Base-by-base conservation (phyloP, 2,888 invertebrate species). In the Philaethria dido region DNA sequence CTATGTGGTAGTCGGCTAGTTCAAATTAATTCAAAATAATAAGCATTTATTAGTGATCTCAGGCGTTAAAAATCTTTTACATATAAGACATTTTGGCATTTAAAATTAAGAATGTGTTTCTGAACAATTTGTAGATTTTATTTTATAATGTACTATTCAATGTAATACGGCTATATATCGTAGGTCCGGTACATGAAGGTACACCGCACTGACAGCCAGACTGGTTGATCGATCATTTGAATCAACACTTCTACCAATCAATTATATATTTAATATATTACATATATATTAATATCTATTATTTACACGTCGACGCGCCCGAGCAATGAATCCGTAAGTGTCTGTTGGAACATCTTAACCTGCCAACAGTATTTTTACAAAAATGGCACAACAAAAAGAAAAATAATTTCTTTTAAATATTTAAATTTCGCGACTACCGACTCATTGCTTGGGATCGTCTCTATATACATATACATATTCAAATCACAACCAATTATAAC, bases 41-140 rank as follows among this genome's bases (percentile, higher is more conserved):
- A 80, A 89, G 91, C 91, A 91, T 92, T 91, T 91, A 90, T 82
- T 85, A 84, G 83, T 89, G 92, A 91, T 92, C 91, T 92, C 92
- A 91, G 76, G 80, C 80, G 79, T 77, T 80, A 76, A 73, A 78
- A 81, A 76, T 78, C 74, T 76, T 73, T 74, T 75, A 74, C 70
- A 72, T 66, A 71, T 77, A 76, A 76, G 75, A 74, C 59, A 54
- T 39, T 76, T 80, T 79, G 78, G 75, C 73, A 68, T 71, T 71
- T 73, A 73, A 73, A 75, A 73, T 75, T 73, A 74, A 70, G 64
- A 66, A 71, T 70, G 71, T 67, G 68, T 70, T 72, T 64, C 72
- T 71, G 64, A 66, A 69, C 64, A 52, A 25, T 67, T 72, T 64
- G 67, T 57, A 75, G 73, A 57, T 71, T 72, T 76, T 74, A 72